Percentiles rank a stretch among this genome's conserved stretches.
phyloP scores from a whole-genome alignment of 2,797 vertebrate genomes.

The Taenioides sp. region DNA sequence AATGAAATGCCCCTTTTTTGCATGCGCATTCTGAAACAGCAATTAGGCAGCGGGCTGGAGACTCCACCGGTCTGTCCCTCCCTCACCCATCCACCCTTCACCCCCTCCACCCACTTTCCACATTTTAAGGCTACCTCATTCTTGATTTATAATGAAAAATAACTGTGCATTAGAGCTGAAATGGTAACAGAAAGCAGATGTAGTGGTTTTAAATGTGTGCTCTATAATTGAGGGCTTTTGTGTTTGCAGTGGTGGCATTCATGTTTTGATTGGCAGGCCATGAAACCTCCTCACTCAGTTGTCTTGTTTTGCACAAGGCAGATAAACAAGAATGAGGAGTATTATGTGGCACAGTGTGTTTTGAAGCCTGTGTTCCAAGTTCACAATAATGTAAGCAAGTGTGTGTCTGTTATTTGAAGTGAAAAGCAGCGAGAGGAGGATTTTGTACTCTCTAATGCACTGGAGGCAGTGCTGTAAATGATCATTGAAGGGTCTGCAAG shows the following conservation, averaged over 20 bases:
- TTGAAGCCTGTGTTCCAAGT: slow-evolving; percentile 15
- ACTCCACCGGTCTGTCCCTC: slow-evolving; percentile 72
- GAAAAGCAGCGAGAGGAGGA: slow-evolving; percentile 53
- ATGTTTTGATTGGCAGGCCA: slow-evolving; percentile 92
- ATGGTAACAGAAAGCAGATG: slow-evolving; percentile 75
- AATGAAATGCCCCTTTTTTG: slow-evolving; percentile 97
- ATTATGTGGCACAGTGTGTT: slow-evolving; percentile 84
- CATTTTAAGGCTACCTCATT: slow-evolving; percentile 87
- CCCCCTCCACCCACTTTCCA: slow-evolving; percentile 64
- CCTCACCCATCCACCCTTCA: slow-evolving; percentile 37
- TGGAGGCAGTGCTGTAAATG: slow-evolving; percentile 98
- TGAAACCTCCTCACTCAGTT: slow-evolving; percentile 84
- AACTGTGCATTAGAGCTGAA: slow-evolving; percentile 89
- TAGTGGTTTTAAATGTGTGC: slow-evolving; percentile 85
- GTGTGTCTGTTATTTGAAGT: slow-evolving; percentile 54
- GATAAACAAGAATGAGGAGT: slow-evolving; percentile 90
- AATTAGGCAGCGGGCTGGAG: slow-evolving; percentile 94
- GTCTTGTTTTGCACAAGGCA: slow-evolving; percentile 91
- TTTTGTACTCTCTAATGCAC: slow-evolving; percentile 96
- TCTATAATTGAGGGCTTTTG: slow-evolving; percentile 88
- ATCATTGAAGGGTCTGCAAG: slow-evolving; percentile 99
- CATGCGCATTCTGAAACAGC: slow-evolving; percentile 99
- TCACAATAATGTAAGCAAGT: slow-evolving; percentile 38
- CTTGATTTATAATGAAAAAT: slow-evolving; percentile 95
- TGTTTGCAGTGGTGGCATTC: slow-evolving; percentile 81